Base-by-base conservation (phyloP, 2,797 vertebrate genomes). In the Mareca strepera region DNA sequence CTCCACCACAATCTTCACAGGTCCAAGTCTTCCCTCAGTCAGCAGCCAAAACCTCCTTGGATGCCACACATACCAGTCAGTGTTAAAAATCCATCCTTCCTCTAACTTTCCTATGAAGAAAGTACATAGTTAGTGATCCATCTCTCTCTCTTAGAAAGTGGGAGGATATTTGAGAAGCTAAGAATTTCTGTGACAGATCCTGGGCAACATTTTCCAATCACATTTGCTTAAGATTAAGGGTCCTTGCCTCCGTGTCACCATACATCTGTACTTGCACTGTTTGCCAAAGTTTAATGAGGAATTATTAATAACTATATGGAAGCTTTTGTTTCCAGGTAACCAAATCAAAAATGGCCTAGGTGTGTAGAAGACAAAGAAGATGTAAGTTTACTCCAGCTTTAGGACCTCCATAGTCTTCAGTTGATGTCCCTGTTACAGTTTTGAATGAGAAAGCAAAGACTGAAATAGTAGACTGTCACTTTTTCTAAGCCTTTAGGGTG, bases 11-110 rank as follows among this genome's bases (percentile, higher is more conserved):
- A 0, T 18, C 33, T 60, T 83, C 33, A 70, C 8, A n/a, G 37
- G 37, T 15, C 12, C 15, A 41, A 39, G 9, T 33, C 2, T 70
- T 2, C 6, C 8, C 5, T 1, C 2, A 12, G 12, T 4, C 31
- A 85, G 18, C 4, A 33, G 29, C 52, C 48, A 90, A 67, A 88
- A 55, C 46, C 5, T 68, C 6, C 14, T 17, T 53, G 1, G 1
- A 26, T 53, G 21, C 3, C 2, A 6, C 44, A 78, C 15, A 52
- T 56, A 8, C 31, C 14, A 53, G 28, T 52, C 67, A 84, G 2
- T 37, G 6, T 60, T 60, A 77, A 25, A 80, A 93, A 87, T 53
- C 13, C 12, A 1, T 2, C 10, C 23, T 70, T 58, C 43, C 7
- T 53, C 4, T 33, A 73, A 69, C 67, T 63, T 43, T 81, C 62